Evolutionary conservation across 1,140 invertebrate species (phyloP), one percentile per base, ranked within the genome.

Genomic region (Paramacrobiotus metropolitanus): DNA sequence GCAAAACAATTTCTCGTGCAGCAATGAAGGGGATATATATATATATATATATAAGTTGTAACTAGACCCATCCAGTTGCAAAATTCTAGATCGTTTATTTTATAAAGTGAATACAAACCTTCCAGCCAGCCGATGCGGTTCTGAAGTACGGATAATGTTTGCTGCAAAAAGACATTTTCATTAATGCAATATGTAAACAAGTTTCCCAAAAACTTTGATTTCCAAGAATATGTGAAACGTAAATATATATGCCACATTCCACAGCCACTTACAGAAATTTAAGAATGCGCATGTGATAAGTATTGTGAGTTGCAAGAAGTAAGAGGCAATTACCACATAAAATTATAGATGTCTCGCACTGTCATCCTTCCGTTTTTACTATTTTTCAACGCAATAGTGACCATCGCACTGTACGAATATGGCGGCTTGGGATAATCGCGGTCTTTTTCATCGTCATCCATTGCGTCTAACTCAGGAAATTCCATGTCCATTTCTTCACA

Each of bases 91-190:
- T 15, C 9, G 2, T 59, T 28, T 60, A 65, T 1, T 28, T 20
- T 31, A 62, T 28, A 59, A 55, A 61, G 63, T 30, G 55, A 34
- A 55, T n/a, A 63, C 66, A 64, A 70, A 76, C 75, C 70, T 96
- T 96, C 91, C 91, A 96, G 21, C 90, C 91, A 71, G 86, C 90
- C 44, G 90, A 89, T 1, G 91, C 91, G 9, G 88, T 93, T 76
- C 91, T 91, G 72, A 94, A 96, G 72, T 94, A 95, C 1, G 91
- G 91, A 71, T 95, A 96, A 72, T 96, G 90, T 74, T 91, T 85
- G 73, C 86, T 90, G 77, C 31, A 83, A 82, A 70, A 65, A 68
- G n/a, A n/a, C n/a, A n/a, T n/a, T n/a, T n/a, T n/a, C 69, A 72
- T 72, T 59, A 65, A 65, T 64, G 28, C 44, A 15, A 63, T 59